Conservation (phyloP, 2,113 vertebrate genomes). For the Ammodytes dubius region DNA sequence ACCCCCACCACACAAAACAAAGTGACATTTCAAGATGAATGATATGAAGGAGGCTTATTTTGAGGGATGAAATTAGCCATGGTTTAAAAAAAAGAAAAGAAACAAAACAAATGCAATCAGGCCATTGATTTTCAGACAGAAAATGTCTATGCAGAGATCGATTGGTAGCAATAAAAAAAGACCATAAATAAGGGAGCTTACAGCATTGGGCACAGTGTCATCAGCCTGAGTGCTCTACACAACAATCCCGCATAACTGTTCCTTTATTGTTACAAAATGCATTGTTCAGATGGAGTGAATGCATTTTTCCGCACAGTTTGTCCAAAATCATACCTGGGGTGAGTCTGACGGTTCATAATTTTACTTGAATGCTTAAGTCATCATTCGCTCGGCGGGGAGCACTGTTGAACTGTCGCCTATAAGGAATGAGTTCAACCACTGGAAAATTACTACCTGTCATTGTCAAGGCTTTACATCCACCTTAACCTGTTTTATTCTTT, state of each 20-base stretch:
- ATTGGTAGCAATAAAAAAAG: conserved; percentile 63
- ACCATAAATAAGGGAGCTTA: conserved; percentile 60
- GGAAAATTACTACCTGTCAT: conserved; percentile 66
- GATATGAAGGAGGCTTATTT: conserved; percentile 67
- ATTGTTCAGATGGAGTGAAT: conserved; percentile 1
- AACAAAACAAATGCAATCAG: conserved; percentile 71
- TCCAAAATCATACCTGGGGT: conserved; percentile 30
- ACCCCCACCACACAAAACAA: conserved; percentile 20
- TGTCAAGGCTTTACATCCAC: conserved; percentile 40
- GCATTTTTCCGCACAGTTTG: conserved; percentile 26
- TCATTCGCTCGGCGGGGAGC: conserved; percentile 50
- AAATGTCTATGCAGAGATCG: conserved; percentile 55
- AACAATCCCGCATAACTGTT: conserved; percentile 17
- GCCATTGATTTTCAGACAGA: conserved; percentile 75
- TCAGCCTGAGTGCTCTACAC: conserved; percentile 23
- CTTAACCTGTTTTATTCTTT: background rate
- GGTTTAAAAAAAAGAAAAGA: conserved; percentile 66
- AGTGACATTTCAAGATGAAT: conserved; percentile 69
- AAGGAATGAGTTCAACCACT: conserved; percentile 52
- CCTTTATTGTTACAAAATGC: background rate
- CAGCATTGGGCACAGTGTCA: conserved; percentile 21
- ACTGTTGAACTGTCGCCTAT: conserved; percentile 49
- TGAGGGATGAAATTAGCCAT: conserved; percentile 68
- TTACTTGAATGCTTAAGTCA: conserved; percentile 58
- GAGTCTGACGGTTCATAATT: conserved; percentile 42